Evolutionary conservation across 1,140 invertebrate genomes (phyloP), one percentile per base, ranked within the genome.

Genomic region (Thaumatotibia leucotreta): DNA sequence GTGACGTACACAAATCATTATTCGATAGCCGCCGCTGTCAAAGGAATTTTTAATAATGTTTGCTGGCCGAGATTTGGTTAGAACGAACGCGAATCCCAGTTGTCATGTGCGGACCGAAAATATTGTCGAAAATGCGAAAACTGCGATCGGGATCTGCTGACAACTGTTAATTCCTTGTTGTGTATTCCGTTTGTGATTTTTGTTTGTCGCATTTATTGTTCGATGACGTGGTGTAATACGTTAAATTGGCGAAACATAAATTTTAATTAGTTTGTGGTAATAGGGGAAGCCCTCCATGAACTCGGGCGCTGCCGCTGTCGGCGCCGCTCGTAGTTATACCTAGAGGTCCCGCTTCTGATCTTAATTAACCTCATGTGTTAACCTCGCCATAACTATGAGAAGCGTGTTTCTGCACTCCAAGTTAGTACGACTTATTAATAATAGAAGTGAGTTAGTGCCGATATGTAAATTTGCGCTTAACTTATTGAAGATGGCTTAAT

Each of bases 31-130:
- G 80, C 80, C 71, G 75, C 77, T 83, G 79, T 83, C 85, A 91
- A 90, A 90, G 78, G 85, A 89, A 91, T 91, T 91, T 90, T 89
- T 90, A 91, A 91, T 90, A 84, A 78, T 76, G 76, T 76, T 76
- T 79, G 79, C 74, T 74, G 66, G 66, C 76, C 70, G 80, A 88
- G 83, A 89, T 86, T 87, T 77, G 76, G 77, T 78, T 72, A 69
- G 70, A 66, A 65, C 35, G 62, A 52, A 33, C 32, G 69, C 45
- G 58, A 67, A 74, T 79, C 76, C 76, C 79, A 86, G 71, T 84
- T 82, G 79, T 80, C 24, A 61, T 65, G 20, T 62, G 45, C 32
- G 23, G 14, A 61, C 32, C 20, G 61, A 33, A 58, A 58, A 58
- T 58, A 17, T 31, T 58, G 52, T 58, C 3, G 23, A 27, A 58